Percentiles rank a stretch among this genome's conserved stretches.
Conservation (phyloP, 2,797 vertebrate species). For the Anisognathus igniventris region DNA sequence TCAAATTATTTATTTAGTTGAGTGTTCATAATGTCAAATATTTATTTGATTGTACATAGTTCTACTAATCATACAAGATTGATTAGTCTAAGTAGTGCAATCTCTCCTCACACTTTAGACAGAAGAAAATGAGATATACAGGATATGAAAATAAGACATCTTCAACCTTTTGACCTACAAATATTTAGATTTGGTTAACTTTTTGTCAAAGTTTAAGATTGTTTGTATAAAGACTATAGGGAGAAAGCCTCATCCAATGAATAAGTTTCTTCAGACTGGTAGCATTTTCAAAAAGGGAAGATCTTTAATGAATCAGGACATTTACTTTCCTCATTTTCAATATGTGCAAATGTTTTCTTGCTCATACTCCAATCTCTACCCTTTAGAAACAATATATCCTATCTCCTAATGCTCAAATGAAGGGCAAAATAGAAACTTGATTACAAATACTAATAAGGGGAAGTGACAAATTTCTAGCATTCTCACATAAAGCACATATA, state of each 20-base stretch:
- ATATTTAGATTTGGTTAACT: not conserved
- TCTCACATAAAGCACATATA: not conserved
- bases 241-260: not conserved
- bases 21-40: not conserved
- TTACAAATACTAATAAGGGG: not conserved
- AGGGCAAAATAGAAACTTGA: not conserved
- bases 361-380: not conserved
- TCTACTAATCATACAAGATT: not conserved
- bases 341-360: not conserved
- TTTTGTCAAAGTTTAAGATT: not conserved
- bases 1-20: not conserved
- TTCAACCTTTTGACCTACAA: not conserved
- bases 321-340: not conserved
- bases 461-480: not conserved
- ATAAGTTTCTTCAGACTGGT: not conserved
- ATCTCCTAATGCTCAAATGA: not conserved
- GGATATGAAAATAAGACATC: not conserved
- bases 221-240: not conserved
- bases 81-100: not conserved
- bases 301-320: not conserved
- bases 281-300: not conserved
- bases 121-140: not conserved
- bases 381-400: not conserved
- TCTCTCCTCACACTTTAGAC: not conserved
- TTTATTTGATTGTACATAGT: not conserved